phyloP scores from a whole-genome alignment of 2,113 vertebrate species.

The Tachuris rubrigastra region DNA sequence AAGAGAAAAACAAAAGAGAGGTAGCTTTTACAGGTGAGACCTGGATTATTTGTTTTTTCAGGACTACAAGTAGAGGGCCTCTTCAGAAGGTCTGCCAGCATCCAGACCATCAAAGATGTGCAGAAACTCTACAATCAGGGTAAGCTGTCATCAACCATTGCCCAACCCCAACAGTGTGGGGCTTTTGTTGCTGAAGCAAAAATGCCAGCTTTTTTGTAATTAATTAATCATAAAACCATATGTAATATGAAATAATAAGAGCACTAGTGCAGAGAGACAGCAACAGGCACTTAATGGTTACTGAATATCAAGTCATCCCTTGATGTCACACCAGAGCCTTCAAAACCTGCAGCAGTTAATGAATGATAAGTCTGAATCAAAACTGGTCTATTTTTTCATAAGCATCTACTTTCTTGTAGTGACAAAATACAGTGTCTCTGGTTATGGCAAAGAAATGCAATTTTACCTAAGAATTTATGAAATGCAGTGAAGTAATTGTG shows the following conservation, averaged over 20 bases:
- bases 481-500: background rate
- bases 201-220: background rate
- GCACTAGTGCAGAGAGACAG: background rate
- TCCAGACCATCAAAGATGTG: conserved; percentile 80
- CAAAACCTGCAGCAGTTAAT: background rate
- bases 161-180: background rate
- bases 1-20: background rate
- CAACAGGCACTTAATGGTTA: background rate
- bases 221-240: background rate
- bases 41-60: conserved; percentile 26
- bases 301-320: background rate
- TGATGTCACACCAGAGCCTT: background rate
- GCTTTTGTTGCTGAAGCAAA: background rate
- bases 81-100: conserved; percentile 83
- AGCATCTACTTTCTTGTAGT: background rate
- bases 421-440: background rate
- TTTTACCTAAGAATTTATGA: conserved; percentile 1
- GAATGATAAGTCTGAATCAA: background rate
- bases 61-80: conserved; percentile 83
- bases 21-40: background rate
- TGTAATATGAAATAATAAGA: background rate
- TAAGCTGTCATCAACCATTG: conserved; percentile 36
- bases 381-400: background rate
- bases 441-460: background rate
- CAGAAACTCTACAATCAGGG: conserved; percentile 86